Conservation (phyloP, 2,888 invertebrate genomes). For the Macrophya annulata region DNA sequence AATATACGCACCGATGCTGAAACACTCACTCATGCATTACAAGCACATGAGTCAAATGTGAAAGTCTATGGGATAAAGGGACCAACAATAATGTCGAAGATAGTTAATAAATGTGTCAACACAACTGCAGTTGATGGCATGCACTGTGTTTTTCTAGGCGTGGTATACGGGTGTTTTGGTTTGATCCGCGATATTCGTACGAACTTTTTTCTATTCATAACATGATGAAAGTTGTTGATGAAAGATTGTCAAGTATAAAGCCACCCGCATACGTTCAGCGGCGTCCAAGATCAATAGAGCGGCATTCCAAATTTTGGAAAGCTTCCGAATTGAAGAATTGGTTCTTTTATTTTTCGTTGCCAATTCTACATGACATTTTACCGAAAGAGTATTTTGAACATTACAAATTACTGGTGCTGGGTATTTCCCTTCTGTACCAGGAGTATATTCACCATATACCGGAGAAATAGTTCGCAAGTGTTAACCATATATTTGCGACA, state of each 20-base stretch:
- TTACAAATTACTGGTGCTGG: constrained; percentile 58
- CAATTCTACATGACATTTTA: constrained; percentile 57
- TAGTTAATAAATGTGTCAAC: constrained; percentile 58
- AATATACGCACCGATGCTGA: constrained; percentile 57
- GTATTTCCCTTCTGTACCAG: constrained; percentile 56
- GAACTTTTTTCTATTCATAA: constrained; percentile 53
- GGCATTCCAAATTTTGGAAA: constrained; percentile 57
- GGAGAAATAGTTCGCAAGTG: no score
- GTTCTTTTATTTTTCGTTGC: constrained; percentile 59
- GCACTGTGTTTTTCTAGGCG: constrained; percentile 61
- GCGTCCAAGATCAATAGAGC: constrained; percentile 55
- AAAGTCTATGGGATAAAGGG: constrained; percentile 59
- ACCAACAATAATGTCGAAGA: constrained; percentile 53
- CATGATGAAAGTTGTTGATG: constrained; percentile 52
- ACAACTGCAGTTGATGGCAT: constrained; percentile 60
- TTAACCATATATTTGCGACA: no score
- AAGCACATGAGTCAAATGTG: constrained; percentile 48
- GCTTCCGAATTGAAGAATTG: constrained; percentile 58
- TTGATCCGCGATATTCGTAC: constrained; percentile 44
- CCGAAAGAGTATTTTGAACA: constrained; percentile 58
- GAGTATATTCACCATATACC: no score
- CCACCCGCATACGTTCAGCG: constrained; percentile 58
- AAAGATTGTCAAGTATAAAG: constrained; percentile 45
- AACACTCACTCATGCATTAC: constrained; percentile 48
- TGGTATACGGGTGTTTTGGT: constrained; percentile 60